phyloP scores from a whole-genome alignment of 1,140 invertebrate species.

The Gonioctena quinquepunctata region DNA sequence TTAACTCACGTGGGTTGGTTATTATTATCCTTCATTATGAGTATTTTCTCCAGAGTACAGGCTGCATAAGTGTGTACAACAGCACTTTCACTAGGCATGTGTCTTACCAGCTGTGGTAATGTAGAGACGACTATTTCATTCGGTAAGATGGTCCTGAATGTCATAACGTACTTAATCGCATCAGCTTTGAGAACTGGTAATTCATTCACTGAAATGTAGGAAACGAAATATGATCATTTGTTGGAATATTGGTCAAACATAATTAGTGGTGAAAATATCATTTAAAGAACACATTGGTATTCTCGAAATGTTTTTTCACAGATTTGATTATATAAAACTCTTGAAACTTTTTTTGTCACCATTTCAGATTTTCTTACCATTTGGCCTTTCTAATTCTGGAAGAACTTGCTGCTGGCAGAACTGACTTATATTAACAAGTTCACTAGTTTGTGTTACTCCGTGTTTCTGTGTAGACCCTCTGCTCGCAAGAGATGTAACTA shows the following conservation, averaged over 20 bases:
- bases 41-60: slow-evolving; percentile 86
- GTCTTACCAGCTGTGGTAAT: slow-evolving; percentile 76
- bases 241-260: no score
- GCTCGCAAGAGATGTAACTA: slow-evolving; percentile 91
- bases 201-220: slow-evolving; percentile 72
- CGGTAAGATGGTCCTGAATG: slow-evolving; percentile 88
- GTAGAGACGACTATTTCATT: slow-evolving; percentile 73
- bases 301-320: no score
- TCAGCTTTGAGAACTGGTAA: slow-evolving; percentile 93
- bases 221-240: no score
- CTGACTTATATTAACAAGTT: slow-evolving; percentile 85
- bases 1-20: slow-evolving; percentile 61
- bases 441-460: slow-evolving; percentile 88
- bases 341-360: no score
- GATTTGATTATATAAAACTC: no score
- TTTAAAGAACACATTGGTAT: no score
- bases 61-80: slow-evolving; percentile 96
- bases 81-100: slow-evolving; percentile 72
- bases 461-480: slow-evolving; percentile 89
- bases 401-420: slow-evolving; percentile 86
- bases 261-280: no score
- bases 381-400: slow-evolving; percentile 77
- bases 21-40: slow-evolving; percentile 70
- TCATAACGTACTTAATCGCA: slow-evolving; percentile 95
- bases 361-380: slow-evolving; percentile 72